These are phyloP conservation scores for Tor tambroides DNA, from an alignment of 2,113 vertebrate genomes.

Conservation along the genomic window DNA sequence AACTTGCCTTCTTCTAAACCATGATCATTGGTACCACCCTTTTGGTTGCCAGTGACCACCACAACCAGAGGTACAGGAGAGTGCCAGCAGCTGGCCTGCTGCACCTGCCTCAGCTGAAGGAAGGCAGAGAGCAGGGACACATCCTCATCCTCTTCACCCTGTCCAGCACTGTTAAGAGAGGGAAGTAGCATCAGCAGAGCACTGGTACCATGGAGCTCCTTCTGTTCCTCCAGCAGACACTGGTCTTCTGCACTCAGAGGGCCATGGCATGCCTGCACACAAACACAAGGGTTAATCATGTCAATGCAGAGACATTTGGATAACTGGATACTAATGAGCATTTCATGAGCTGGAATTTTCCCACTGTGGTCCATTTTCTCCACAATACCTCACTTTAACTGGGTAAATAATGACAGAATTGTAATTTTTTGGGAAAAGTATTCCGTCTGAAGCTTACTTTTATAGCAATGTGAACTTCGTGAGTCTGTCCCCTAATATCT, in stretches of 20 bases:
- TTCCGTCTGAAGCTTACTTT: conserved; percentile 73
- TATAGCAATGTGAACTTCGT: conserved; percentile 79
- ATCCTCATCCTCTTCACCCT: conserved; percentile 72
- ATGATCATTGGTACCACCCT: conserved; percentile 17
- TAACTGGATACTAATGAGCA: neutral
- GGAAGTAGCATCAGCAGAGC: conserved; percentile 88
- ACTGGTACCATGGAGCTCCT: conserved; percentile 84
- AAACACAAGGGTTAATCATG: neutral
- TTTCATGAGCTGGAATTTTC: neutral
- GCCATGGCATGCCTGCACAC: conserved; percentile 78
- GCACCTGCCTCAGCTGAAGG: conserved; percentile 89
- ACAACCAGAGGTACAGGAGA: conserved; percentile 83
- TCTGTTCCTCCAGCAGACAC: conserved; percentile 74
- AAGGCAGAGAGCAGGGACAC: conserved; percentile 86
- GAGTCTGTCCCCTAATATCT: conserved; percentile 57
- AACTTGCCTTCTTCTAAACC: conserved; percentile 71
- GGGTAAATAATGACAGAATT: neutral
- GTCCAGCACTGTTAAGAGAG: conserved; percentile 43
- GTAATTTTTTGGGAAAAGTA: neutral
- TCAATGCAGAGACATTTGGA: neutral
- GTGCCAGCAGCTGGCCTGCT: conserved; percentile 86
- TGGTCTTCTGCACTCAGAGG: conserved; percentile 75
- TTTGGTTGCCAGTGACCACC: conserved; percentile 75
- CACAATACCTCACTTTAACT: neutral
- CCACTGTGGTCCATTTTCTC: neutral